phyloP scores from a whole-genome alignment of 2,888 invertebrate genomes.

The Scaptodrosophila latifasciaeformis region DNA sequence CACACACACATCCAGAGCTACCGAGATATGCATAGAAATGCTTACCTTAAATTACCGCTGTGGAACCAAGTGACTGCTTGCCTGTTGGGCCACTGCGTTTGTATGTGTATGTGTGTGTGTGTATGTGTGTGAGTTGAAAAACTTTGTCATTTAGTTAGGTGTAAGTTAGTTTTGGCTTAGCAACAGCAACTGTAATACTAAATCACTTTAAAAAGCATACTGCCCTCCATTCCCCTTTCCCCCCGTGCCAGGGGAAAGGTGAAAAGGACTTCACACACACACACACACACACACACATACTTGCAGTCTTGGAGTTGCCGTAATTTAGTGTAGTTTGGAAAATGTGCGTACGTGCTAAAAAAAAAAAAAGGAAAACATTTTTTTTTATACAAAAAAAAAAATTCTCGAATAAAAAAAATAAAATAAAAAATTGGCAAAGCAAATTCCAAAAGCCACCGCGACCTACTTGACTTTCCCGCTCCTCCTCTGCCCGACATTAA shows the following conservation, averaged over 20 bases:
- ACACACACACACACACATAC: background rate
- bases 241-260: conserved; percentile 12
- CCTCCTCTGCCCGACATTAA: background rate
- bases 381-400: conserved; percentile 29
- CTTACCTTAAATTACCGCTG: conserved; percentile 58
- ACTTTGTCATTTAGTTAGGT: conserved; percentile 50
- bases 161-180: conserved; percentile 68
- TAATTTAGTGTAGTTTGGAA: conserved; percentile 64
- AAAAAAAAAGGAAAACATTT: conserved; percentile 37
- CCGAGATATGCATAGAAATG: conserved; percentile 52
- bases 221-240: background rate
- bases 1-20: conserved; percentile 8
- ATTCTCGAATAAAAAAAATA: background rate
- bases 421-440: background rate
- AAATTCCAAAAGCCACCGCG: too few relatives aligned
- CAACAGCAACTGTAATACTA: conserved; percentile 50
- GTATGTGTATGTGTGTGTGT: background rate
- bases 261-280: background rate
- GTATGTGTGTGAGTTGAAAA: conserved; percentile 1
- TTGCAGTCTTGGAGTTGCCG: conserved; percentile 34
- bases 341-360: conserved; percentile 57
- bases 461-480: too few relatives aligned
- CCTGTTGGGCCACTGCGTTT: background rate
- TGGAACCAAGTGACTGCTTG: conserved; percentile 10
- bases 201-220: conserved; percentile 56